phyloP scores from a whole-genome alignment of 2,888 invertebrate species.

The Tortrix viridana region DNA sequence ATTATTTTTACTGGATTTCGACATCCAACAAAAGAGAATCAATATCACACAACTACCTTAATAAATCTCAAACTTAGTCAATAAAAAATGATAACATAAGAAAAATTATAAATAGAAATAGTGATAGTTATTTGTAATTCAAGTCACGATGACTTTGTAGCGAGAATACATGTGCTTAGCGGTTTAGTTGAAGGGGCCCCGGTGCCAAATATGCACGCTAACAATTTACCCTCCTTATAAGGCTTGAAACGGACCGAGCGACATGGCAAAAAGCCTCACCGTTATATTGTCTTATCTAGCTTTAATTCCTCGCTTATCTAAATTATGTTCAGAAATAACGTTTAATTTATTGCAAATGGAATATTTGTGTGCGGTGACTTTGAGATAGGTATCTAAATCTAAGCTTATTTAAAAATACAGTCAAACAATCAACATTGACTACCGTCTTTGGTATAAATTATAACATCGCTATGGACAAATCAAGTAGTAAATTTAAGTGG shows the following conservation, averaged over 20 bases:
- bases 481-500: too few species aligned
- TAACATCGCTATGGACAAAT: too few species aligned
- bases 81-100: neutral
- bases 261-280: conserved; percentile 46
- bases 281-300: conserved; percentile 49
- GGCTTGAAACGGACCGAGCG: conserved; percentile 72
- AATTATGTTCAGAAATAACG: conserved; percentile 49
- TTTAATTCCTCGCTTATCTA: conserved; percentile 56
- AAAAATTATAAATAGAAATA: conserved; percentile 21
- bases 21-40: too few species aligned
- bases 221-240: conserved; percentile 73
- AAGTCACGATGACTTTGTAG: conserved; percentile 58
- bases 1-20: too few species aligned
- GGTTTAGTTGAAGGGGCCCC: conserved; percentile 71
- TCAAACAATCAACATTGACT: too few species aligned
- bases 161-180: conserved; percentile 77
- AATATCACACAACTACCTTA: neutral
- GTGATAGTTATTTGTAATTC: conserved; percentile 43
- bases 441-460: too few species aligned
- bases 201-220: conserved; percentile 78
- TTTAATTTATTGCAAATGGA: conserved; percentile 38
- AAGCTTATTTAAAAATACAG: too few species aligned
- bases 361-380: neutral
- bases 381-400: neutral
- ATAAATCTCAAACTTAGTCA: neutral